Percentiles rank a stretch among this genome's conserved stretches.
These are phyloP conservation scores for Mirounga angustirostris DNA, from an alignment of 2,113 vertebrate genomes.

Conservation along the genomic window DNA sequence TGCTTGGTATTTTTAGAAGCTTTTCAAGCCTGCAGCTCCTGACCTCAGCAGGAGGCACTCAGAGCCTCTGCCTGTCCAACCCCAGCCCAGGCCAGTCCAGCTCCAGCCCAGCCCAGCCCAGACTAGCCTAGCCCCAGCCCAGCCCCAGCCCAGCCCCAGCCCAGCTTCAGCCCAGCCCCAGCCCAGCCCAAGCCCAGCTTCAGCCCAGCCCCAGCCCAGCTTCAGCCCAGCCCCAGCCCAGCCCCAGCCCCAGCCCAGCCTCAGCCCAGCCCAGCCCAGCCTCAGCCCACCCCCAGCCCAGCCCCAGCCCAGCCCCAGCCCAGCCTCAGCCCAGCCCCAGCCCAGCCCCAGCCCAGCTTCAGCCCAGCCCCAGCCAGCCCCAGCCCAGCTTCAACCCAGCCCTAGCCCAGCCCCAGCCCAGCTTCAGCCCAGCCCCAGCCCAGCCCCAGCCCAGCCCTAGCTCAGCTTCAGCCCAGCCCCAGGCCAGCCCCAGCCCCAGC, in stretches of 20 bases:
- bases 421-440: too few species aligned
- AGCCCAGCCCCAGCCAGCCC: too few species aligned
- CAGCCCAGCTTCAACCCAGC: too few species aligned
- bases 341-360: not conserved
- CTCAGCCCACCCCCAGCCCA: not conserved
- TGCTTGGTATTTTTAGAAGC: conserved; percentile 74
- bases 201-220: not conserved
- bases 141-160: too few species aligned
- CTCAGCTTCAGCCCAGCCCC: too few species aligned
- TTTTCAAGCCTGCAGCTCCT: conserved; percentile 24
- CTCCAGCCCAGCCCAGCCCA: not conserved
- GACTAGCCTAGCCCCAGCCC: too few species aligned
- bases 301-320: not conserved
- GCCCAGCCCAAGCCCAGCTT: not conserved
- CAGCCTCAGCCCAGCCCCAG: not conserved
- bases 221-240: not conserved
- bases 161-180: too few species aligned
- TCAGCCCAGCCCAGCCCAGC: not conserved
- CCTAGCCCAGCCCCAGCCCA: too few species aligned
- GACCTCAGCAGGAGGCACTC: conserved; percentile 51
- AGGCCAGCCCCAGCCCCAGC: too few species aligned
- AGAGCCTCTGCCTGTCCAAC: not conserved
- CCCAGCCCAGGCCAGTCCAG: not conserved
- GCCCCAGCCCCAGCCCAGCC: not conserved
- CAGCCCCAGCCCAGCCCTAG: not conserved